Evolutionary conservation across 2,797 vertebrate genomes (phyloP).

Genomic region (Anisognathus igniventris): DNA sequence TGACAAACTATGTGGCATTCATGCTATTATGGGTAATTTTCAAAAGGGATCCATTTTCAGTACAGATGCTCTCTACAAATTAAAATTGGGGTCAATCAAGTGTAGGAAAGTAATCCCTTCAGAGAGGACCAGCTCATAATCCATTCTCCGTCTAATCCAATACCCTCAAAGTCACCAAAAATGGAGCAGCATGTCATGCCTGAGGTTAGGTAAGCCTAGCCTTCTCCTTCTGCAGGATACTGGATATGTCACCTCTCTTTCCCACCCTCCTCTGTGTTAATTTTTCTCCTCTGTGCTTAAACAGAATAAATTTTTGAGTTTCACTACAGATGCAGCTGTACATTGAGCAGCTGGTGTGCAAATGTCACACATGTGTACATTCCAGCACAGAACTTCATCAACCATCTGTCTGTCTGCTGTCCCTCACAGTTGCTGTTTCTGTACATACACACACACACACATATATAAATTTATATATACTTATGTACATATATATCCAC

Average conservation of each 20-base stretch:
- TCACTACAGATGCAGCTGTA: neutral
- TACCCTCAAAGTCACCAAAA: neutral
- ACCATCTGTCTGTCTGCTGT: neutral
- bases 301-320: neutral
- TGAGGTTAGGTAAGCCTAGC: neutral
- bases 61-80: neutral
- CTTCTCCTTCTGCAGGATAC: neutral
- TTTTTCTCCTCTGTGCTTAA: neutral
- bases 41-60: neutral
- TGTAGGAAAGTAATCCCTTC: neutral
- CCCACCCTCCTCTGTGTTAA: neutral
- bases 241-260: neutral
- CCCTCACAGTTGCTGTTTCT: neutral
- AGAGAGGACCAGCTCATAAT: neutral
- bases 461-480: rapidly evolving
- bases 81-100: neutral
- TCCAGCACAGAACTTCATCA: neutral
- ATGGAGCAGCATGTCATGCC: rapidly evolving
- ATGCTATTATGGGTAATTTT: neutral
- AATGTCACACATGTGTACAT: neutral
- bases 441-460: neutral
- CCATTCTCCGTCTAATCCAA: neutral
- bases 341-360: neutral
- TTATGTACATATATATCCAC: neutral
- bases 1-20: neutral